Evolutionary conservation across 2,113 vertebrate genomes (phyloP).

Genomic region (Archilochus colubris): DNA sequence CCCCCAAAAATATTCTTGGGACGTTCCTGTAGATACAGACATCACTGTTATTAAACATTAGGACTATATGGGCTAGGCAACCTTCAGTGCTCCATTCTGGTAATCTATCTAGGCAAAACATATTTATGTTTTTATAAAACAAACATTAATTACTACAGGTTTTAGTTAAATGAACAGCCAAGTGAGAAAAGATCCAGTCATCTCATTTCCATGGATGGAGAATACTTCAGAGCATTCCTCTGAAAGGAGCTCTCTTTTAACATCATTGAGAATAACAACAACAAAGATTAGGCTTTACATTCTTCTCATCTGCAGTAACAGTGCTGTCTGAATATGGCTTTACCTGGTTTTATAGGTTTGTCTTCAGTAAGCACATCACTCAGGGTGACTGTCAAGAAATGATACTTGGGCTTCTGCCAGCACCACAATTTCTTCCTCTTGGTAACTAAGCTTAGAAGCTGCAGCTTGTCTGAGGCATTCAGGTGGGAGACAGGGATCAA

Average conservation of each 20-base stretch:
- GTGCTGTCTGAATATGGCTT: not conserved
- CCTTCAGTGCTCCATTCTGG: not conserved
- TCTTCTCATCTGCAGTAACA: not conserved
- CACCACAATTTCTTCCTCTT: constrained; percentile 87
- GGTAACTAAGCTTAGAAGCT: constrained; percentile 84
- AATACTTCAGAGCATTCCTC: not conserved
- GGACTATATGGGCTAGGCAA: not conserved
- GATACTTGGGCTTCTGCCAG: constrained; percentile 91
- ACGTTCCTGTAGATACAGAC: not conserved
- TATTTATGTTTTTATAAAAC: not conserved
- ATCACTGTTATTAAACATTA: not conserved
- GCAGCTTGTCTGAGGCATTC: constrained; percentile 84
- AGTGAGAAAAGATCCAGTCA: not conserved
- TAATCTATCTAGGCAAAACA: not conserved
- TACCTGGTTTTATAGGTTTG: constrained; percentile 84
- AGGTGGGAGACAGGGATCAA: constrained; percentile 85
- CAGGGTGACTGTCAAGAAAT: constrained; percentile 83
- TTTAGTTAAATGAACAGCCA: not conserved
- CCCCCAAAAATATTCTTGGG: not conserved
- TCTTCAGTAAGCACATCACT: constrained; percentile 85
- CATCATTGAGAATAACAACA: not conserved
- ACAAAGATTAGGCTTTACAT: not conserved
- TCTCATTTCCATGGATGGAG: not conserved
- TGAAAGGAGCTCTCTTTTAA: not conserved
- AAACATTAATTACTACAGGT: not conserved